These are phyloP conservation scores for Bombus waltoni DNA, from an alignment of 1,140 invertebrate genomes.

Conservation along the genomic window DNA sequence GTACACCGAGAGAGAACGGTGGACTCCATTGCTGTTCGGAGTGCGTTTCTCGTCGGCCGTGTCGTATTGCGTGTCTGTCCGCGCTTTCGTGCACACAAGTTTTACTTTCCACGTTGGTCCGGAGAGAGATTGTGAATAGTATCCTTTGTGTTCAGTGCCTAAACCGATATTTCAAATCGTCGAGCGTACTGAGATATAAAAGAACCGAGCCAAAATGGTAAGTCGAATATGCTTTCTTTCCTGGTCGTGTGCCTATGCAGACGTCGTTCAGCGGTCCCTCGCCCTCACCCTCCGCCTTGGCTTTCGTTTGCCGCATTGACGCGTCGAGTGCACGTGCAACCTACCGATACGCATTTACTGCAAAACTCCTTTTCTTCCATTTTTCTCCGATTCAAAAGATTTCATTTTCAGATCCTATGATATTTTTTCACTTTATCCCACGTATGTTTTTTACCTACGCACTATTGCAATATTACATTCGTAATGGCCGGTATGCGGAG, in stretches of 20 bases:
- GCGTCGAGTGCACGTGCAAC: conserved; percentile 57
- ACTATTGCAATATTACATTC: conserved; percentile 44
- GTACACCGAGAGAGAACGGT: conserved; percentile 73
- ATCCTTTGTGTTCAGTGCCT: conserved; percentile 58
- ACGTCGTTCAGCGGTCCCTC: conserved; percentile 29
- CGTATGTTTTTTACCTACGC: conserved; percentile 17
- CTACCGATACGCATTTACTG: conserved; percentile 42
- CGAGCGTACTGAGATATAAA: conserved; percentile 42
- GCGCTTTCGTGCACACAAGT: conserved; percentile 57
- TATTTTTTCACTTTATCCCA: background rate
- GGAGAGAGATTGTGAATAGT: conserved; percentile 48
- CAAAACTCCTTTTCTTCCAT: conserved; percentile 43
- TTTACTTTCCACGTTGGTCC: conserved; percentile 26
- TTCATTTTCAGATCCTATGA: background rate
- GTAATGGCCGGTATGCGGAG: conserved; percentile 50
- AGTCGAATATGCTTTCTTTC: conserved; percentile 31
- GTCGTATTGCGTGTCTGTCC: conserved; percentile 59
- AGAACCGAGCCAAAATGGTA: conserved; percentile 58
- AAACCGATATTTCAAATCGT: conserved; percentile 36
- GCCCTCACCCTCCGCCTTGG: conserved; percentile 19
- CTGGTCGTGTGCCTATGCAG: conserved; percentile 23
- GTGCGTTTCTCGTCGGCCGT: conserved; percentile 77
- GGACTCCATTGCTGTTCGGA: conserved; percentile 79
- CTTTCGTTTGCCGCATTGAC: conserved; percentile 42
- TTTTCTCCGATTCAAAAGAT: conserved; percentile 10